Conservation (phyloP, 2,113 vertebrate species). For the Menura novaehollandiae region DNA sequence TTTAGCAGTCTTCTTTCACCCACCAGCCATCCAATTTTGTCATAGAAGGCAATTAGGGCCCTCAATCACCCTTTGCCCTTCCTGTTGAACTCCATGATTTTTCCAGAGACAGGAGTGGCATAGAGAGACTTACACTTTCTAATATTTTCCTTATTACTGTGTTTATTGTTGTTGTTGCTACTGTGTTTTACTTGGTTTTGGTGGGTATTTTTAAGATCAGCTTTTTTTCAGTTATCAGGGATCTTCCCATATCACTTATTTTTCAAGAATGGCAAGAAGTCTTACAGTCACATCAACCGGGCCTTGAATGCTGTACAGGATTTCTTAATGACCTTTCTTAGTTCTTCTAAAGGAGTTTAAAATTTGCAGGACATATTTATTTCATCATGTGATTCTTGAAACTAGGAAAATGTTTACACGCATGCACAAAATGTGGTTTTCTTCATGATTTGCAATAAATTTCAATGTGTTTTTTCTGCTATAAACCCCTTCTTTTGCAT, state of each 20-base stretch:
- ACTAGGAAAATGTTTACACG: rapidly evolving
- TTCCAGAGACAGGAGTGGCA: background rate
- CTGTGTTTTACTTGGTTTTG: background rate
- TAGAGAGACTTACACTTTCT: background rate
- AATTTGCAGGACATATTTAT: background rate
- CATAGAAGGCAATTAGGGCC: background rate
- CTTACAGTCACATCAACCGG: background rate
- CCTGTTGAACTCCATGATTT: background rate
- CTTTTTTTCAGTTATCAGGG: background rate
- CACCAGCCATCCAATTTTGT: background rate
- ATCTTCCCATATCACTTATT: background rate
- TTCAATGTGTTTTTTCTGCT: background rate
- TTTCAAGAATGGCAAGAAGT: background rate
- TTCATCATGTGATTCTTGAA: background rate
- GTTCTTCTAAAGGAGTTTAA: background rate
- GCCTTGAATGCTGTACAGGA: background rate
- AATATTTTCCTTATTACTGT: background rate
- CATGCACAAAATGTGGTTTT: background rate
- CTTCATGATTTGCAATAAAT: background rate
- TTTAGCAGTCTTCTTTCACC: background rate
- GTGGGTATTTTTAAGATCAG: background rate
- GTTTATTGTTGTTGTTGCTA: background rate
- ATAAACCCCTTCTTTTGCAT: background rate
- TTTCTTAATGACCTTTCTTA: background rate
- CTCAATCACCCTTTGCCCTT: background rate